Evolutionary conservation across 2,797 vertebrate species (phyloP).

Genomic region (Dendrocincla fuliginosa): DNA sequence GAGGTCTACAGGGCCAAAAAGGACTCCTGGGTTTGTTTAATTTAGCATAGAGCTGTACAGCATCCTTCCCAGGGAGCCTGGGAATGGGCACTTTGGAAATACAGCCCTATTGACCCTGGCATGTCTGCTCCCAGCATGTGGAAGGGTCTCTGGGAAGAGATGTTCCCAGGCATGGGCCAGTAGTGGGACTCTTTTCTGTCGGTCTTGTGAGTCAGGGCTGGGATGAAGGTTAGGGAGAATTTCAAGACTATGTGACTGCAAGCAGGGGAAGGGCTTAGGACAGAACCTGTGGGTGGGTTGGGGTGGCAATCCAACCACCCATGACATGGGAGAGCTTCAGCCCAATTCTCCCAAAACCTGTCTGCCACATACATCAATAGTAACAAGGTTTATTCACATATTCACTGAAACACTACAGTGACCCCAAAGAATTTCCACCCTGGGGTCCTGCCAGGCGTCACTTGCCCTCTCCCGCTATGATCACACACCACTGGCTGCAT

Average conservation of each 20-base stretch:
- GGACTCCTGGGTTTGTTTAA: neutral
- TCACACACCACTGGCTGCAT: accelerated
- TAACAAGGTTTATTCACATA: neutral
- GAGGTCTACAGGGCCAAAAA: neutral
- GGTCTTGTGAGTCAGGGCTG: neutral
- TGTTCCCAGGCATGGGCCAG: neutral
- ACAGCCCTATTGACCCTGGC: neutral
- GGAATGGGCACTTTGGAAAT: neutral
- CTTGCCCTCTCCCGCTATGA: neutral
- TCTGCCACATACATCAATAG: neutral
- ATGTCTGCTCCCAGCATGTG: neutral
- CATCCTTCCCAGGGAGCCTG: neutral
- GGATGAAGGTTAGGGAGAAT: neutral
- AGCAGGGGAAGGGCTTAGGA: neutral
- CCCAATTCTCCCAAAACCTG: neutral
- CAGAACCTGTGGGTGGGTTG: neutral
- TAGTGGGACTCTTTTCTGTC: neutral
- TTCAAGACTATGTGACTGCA: neutral
- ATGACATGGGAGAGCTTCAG: neutral
- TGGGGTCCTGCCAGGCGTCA: accelerated
- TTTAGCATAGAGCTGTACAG: neutral
- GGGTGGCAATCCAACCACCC: neutral
- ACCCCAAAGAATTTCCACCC: neutral
- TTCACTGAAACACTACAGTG: neutral
- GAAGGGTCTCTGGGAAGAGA: neutral